These are phyloP conservation scores for Dynastes maya DNA, from an alignment of 2,888 invertebrate genomes.

Conservation along the genomic window DNA sequence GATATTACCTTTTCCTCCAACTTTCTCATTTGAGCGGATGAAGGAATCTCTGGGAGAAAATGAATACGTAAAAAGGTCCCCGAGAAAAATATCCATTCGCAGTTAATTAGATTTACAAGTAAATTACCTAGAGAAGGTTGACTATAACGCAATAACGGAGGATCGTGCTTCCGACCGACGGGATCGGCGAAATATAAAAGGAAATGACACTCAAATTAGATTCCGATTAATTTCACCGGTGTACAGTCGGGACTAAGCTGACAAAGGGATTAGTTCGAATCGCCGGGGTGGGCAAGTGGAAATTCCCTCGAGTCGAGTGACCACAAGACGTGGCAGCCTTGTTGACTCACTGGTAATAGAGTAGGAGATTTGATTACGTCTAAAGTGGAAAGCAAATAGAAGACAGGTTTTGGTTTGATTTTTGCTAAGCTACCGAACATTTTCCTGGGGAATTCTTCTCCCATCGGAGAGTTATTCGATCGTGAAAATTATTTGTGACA, in stretches of 20 bases:
- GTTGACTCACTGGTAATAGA: constrained; percentile 59
- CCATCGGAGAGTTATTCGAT: not conserved
- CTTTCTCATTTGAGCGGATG: not conserved
- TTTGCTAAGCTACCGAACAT: constrained; percentile 7
- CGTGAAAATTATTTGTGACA: no score
- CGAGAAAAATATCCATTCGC: constrained; percentile 40
- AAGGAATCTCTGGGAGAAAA: constrained; percentile 17
- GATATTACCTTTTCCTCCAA: not conserved
- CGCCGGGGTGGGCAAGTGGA: constrained; percentile 40
- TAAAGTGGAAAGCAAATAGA: constrained; percentile 49
- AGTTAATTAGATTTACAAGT: constrained; percentile 45
- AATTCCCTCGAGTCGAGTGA: constrained; percentile 62
- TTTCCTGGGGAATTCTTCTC: not conserved
- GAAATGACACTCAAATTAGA: constrained; percentile 49
- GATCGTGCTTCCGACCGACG: constrained; percentile 43
- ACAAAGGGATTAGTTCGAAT: constrained; percentile 50
- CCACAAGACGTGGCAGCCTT: constrained; percentile 61
- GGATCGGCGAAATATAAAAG: constrained; percentile 39
- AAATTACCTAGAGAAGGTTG: constrained; percentile 39
- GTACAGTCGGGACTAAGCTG: constrained; percentile 46
- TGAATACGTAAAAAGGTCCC: not conserved
- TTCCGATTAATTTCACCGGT: constrained; percentile 49
- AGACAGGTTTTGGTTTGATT: constrained; percentile 14
- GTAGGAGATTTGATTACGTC: constrained; percentile 59
- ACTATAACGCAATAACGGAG: constrained; percentile 39